phyloP scores from a whole-genome alignment of 2,888 invertebrate genomes.

The Furcula furcula region DNA sequence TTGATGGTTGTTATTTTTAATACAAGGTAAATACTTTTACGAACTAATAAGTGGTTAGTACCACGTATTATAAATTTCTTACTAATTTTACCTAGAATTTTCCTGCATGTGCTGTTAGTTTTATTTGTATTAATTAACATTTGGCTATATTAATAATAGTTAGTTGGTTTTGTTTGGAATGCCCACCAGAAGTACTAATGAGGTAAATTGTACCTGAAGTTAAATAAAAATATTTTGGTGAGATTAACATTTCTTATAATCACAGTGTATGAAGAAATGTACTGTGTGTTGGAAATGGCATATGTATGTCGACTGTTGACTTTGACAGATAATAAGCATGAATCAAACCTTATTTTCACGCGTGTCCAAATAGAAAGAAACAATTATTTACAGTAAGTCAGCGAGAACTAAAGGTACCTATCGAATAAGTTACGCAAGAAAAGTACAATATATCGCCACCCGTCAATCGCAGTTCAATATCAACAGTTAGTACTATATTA shows the following conservation, averaged over 20 bases:
- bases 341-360: neutral
- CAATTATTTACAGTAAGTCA: conserved; percentile 5
- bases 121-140: no score
- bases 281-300: no score
- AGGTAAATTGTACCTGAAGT: no score
- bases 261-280: no score
- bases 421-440: conserved; percentile 13
- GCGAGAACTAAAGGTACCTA: conserved; percentile 5
- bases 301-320: no score
- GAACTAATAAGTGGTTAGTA: neutral
- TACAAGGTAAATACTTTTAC: neutral
- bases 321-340: neutral
- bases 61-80: neutral
- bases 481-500: no score
- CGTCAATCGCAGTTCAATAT: conserved; percentile 39
- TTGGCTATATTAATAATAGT: no score
- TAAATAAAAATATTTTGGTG: no score
- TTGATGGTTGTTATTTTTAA: conserved; percentile 4
- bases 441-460: conserved; percentile 8
- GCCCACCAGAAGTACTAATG: no score
- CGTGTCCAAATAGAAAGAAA: conserved; percentile 4
- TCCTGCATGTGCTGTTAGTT: no score
- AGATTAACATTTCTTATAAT: no score
- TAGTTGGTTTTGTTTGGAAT: no score
- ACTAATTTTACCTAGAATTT: neutral